Percentiles rank a stretch among this genome's conserved stretches.
These are phyloP conservation scores for Aplocera efformata DNA, from an alignment of 2,888 invertebrate species.

Conservation along the genomic window DNA sequence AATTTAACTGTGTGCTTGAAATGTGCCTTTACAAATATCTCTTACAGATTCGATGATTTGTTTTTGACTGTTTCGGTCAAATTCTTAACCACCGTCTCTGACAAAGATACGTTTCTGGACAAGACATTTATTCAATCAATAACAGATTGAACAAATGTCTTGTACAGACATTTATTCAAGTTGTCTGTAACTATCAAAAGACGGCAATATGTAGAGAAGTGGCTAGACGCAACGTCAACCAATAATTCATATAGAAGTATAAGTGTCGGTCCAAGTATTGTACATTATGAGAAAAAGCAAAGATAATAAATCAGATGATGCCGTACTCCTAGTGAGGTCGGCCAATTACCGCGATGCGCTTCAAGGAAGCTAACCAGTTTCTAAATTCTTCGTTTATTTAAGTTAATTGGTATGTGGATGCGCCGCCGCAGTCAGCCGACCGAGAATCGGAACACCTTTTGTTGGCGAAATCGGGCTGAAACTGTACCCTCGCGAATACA, in stretches of 20 bases:
- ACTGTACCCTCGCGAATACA: constrained; percentile 61
- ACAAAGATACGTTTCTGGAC: too few species aligned
- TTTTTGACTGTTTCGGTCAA: too few species aligned
- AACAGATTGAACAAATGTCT: too few species aligned
- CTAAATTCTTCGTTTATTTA: constrained; percentile 80
- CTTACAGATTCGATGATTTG: too few species aligned
- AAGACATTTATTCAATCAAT: too few species aligned
- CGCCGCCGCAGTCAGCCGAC: constrained; percentile 68
- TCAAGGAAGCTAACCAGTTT: constrained; percentile 78
- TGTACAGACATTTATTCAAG: too few species aligned
- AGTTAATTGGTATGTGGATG: constrained; percentile 76
- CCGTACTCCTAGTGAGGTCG: constrained; percentile 67
- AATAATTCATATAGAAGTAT: constrained; percentile 42
- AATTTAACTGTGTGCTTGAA: too few species aligned
- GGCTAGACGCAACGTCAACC: constrained; percentile 23
- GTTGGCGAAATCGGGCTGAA: constrained; percentile 66
- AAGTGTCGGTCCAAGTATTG: constrained; percentile 43
- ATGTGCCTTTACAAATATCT: too few species aligned
- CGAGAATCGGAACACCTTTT: constrained; percentile 72
- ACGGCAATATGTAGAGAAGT: too few species aligned
- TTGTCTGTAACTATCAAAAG: too few species aligned
- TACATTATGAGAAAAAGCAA: constrained; percentile 46
- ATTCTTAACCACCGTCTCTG: too few species aligned
- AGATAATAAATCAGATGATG: constrained; percentile 70
- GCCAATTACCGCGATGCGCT: constrained; percentile 78